These are phyloP conservation scores for Notechis scutatus DNA, from an alignment of 2,113 vertebrate species.

Conservation along the genomic window DNA sequence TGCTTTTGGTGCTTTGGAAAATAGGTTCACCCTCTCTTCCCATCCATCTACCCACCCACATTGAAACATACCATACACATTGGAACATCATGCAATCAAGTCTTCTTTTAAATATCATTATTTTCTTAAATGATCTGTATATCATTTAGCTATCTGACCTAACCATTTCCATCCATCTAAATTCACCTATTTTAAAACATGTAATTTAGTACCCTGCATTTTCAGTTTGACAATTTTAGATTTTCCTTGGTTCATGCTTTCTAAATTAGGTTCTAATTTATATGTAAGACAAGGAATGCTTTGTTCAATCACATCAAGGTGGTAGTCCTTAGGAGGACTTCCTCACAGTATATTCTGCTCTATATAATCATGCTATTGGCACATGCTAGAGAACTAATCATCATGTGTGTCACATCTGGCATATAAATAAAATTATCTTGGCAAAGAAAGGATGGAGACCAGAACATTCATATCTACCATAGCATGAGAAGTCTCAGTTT, in stretches of 20 bases:
- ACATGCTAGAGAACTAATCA: not conserved
- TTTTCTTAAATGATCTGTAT: not conserved
- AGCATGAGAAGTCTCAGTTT: not conserved
- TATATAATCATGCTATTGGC: not conserved
- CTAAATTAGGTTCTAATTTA: not conserved
- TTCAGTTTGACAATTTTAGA: not conserved
- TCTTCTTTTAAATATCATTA: not conserved
- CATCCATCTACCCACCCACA: no score
- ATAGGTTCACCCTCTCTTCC: no score
- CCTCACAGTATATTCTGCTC: not conserved
- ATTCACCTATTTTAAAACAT: not conserved
- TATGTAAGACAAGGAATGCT: not conserved
- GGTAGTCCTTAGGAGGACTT: not conserved
- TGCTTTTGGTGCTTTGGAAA: no score
- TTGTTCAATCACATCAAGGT: not conserved
- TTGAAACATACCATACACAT: not conserved
- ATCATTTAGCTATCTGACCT: not conserved
- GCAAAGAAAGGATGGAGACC: not conserved
- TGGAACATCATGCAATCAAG: not conserved
- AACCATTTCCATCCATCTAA: not conserved
- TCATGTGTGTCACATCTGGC: not conserved
- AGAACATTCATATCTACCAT: not conserved
- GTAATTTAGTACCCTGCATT: not conserved
- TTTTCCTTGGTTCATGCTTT: not conserved
- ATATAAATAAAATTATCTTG: not conserved